A percentile compares a stretch with the other conserved stretches of the same genome.
Conservation (phyloP, 2,888 invertebrate genomes). For the Polydrusus tereticollis region DNA sequence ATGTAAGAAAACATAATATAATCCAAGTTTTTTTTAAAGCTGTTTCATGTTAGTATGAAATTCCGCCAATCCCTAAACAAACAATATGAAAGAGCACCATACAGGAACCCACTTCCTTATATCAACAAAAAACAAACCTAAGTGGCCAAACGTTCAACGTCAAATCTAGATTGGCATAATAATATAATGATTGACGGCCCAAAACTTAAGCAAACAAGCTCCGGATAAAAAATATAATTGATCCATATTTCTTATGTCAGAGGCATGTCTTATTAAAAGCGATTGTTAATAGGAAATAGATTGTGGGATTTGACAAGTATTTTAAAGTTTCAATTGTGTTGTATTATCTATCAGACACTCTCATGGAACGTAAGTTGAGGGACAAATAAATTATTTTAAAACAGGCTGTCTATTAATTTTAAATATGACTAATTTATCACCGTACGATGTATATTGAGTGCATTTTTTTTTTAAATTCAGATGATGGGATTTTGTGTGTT, state of each 20-base stretch:
- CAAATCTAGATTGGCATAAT: conserved; percentile 19
- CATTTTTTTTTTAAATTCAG: too few species aligned
- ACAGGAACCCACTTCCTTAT: conserved; percentile 9
- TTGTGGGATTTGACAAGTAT: conserved; percentile 1
- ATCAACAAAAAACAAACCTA: conserved; percentile 16
- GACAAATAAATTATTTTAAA: too few species aligned
- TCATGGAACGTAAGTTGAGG: too few species aligned
- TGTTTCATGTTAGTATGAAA: not conserved
- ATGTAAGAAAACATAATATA: too few species aligned
- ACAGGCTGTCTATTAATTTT: too few species aligned
- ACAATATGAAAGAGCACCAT: not conserved
- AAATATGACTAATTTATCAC: too few species aligned
- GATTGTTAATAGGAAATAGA: conserved; percentile 9
- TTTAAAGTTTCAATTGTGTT: conserved; percentile 9
- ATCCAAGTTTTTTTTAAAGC: not conserved
- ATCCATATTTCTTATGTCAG: conserved; percentile 36
- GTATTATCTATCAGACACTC: not conserved
- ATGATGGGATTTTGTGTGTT: too few species aligned
- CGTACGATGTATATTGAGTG: too few species aligned
- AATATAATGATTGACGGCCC: conserved; percentile 28
- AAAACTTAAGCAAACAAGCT: conserved; percentile 24
- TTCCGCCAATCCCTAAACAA: conserved; percentile 1
- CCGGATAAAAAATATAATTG: conserved; percentile 34
- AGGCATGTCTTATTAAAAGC: conserved; percentile 25
- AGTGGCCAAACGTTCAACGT: conserved; percentile 30